These are phyloP conservation scores for Parasteatoda lunata DNA, from an alignment of 2,888 invertebrate species.

Conservation along the genomic window DNA sequence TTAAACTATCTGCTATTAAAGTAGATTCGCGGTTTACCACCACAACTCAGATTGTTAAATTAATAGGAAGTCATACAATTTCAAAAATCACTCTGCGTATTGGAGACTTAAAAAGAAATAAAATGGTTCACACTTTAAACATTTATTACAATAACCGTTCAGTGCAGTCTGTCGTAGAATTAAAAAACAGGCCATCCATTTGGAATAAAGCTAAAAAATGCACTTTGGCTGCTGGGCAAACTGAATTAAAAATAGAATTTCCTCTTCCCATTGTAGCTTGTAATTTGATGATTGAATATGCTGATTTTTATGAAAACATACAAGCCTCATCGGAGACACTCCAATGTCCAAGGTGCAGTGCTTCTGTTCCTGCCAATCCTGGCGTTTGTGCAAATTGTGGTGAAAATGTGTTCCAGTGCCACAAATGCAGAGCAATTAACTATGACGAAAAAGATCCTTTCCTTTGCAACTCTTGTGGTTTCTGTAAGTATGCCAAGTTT, in stretches of 20 bases:
- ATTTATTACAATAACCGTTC: conserved; percentile 95
- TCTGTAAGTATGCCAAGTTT: conserved; percentile 99
- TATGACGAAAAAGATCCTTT: conserved; percentile 99
- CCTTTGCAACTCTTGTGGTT: conserved; percentile 98
- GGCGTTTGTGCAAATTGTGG: conserved; percentile 98
- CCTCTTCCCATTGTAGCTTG: conserved; percentile 97
- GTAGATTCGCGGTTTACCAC: conserved; percentile 98
- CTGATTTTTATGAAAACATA: conserved; percentile 97
- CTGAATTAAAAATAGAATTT: conserved; percentile 97
- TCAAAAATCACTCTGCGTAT: conserved; percentile 94
- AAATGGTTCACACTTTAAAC: conserved; percentile 97
- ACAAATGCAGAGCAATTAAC: conserved; percentile 98
- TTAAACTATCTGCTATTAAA: conserved; percentile 94
- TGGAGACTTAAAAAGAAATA: conserved; percentile 94
- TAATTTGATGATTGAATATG: conserved; percentile 98
- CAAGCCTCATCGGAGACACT: conserved; percentile 94
- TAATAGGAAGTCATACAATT: conserved; percentile 95
- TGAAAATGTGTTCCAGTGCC: conserved; percentile 99
- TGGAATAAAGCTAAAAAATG: conserved; percentile 98
- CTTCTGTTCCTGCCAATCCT: conserved; percentile 96
- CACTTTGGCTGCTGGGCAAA: conserved; percentile 90
- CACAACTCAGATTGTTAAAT: conserved; percentile 96
- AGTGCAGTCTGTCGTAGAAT: conserved; percentile 96
- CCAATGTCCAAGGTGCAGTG: conserved; percentile 96
- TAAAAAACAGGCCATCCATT: conserved; percentile 95